Base-by-base conservation (phyloP, 2,888 invertebrate genomes). In the Idaea straminata region DNA sequence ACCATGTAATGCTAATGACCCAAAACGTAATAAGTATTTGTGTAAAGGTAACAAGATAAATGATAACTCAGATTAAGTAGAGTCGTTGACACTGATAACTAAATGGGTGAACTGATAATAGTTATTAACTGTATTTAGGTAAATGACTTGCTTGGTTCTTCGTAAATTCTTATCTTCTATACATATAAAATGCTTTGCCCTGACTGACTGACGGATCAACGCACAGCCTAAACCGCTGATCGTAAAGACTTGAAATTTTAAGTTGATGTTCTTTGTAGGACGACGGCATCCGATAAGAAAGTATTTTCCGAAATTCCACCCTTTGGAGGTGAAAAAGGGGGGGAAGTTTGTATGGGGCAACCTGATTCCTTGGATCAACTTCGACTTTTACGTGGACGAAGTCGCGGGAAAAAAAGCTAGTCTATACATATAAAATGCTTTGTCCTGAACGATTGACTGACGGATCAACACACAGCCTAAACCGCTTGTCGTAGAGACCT, bases 31-130 rank as follows among this genome's bases (percentile, higher is more conserved):
- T 76, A 77, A 80, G 75, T 71, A 75, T 80, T 78, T 81, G 73
- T 74, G 74, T 69, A 77, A 74, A 75, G 75, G 77, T 78, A 77
- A 77, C 74, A 74, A 80, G 81, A 82, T 83, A 84, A 47, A 81
- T 82, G 80, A 80, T 83, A 84, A 77, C 77, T 70, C 71, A 84
- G 88, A 88, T 88, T 82, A 87, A 71, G 63, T 69, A 65, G 74
- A 81, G 87, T 85, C 87, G 83, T 86, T 86, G 88, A 87, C 88
- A 80, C 82, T 83, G 86, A 85, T 86, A 86, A 79, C 77, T 70
- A 78, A 77, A 77, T 79, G 76, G 81, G 80, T 81, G 77, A 74
- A 73, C 77, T 80, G 86, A 86, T 86, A 88, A 84, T 68, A 65
- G 63, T 63, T 62, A 59, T 65, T 64, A 60, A 63, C 58, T 10